Evolutionary conservation across 1,140 invertebrate species (phyloP), one percentile per base, ranked within the genome.

Genomic region (Cephus cinctus): DNA sequence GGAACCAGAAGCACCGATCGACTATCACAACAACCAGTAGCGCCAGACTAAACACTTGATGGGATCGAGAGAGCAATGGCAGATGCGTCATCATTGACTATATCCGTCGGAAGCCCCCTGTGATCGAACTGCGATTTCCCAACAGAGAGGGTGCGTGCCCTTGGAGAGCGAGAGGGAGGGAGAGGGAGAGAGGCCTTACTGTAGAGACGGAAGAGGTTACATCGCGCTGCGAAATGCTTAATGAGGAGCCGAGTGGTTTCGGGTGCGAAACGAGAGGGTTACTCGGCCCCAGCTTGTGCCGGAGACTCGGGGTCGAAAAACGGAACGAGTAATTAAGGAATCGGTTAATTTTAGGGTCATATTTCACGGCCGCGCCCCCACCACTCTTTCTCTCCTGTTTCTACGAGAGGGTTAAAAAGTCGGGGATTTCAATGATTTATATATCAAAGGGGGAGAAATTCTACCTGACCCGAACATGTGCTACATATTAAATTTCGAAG

Each of bases 301-400:
- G n/a, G n/a, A n/a, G n/a, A n/a, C 54, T 45, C 15, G 20, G 18
- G 49, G 25, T 39, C 34, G 52, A 66, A 66, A 69, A 66, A 54
- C 56, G 57, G 48, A 63, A 58, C 50, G 60, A 59, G 64, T 69
- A 70, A 70, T 70, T 67, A 69, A 65, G 59, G 56, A 67, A 67
- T 71, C 57, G 60, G 67, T 71, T 70, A 69, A 72, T 70, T 70
- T 69, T 65, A 61, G 59, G 58, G 55, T 55, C 59, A 65, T 70
- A 67, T 68, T 70, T 71, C 65, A 71, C 56, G 47, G 42, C 47
- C 25, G 25, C 25, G 25, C 25, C 27, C 27, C 22, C 16, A 30
- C 11, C 27, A 23, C 32, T 40, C 25, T 41, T 27, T 9, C 18
- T 4, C 18, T 34, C 39, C 47, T 27, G 23, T 35, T 21, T 22